Evolutionary conservation across 64 coral and sea anemone genomes (phyloP), one percentile per base, ranked within the genome.

Genomic region (Montipora capricornis): DNA sequence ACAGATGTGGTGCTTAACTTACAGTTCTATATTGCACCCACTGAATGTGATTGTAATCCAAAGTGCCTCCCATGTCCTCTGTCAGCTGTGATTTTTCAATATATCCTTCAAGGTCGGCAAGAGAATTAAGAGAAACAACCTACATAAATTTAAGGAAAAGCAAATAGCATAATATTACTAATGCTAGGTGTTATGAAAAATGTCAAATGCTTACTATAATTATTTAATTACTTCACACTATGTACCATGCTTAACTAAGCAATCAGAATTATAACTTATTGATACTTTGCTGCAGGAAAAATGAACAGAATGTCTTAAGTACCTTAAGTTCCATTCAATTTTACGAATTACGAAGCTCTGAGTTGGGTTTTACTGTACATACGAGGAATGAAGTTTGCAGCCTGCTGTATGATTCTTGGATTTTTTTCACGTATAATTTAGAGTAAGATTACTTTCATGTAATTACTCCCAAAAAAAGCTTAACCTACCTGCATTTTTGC

Each of bases 11-110:
- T 0, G 13, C 19, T 50, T 0, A 9, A 88, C 95, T 91, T 68
- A 97, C 96, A 16, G 92, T 95, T 86, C 96, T 88, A 26, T 95
- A 87, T 37, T 97, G 81, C 46, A 97, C 81, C 96, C 96, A 97
- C 45, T 94, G 55, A 62, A n/a, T 73, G 26, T 97, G 96, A 37
- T 83, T 87, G n/a, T 97, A 97, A 46, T 97, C 74, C 15, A 97
- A 87, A 29, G 48, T 92, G 16, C 96, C 96, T 19, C 93, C 96
- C 19, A 97, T 48, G 61, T 97, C 96, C 48, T 74, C 51, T 4
- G 96, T 87, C 58, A 97, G 73, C 13, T 95, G 92, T 58, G 91
- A 91, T n/a, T 82, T 82, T 15, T 90, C 90, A 68, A 97, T 92
- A 66, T 92, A 97, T 49, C 85, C 90, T 58, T 88, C 78, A 19